phyloP scores from a whole-genome alignment of 2,797 vertebrate genomes.

The Rhinella marina region DNA sequence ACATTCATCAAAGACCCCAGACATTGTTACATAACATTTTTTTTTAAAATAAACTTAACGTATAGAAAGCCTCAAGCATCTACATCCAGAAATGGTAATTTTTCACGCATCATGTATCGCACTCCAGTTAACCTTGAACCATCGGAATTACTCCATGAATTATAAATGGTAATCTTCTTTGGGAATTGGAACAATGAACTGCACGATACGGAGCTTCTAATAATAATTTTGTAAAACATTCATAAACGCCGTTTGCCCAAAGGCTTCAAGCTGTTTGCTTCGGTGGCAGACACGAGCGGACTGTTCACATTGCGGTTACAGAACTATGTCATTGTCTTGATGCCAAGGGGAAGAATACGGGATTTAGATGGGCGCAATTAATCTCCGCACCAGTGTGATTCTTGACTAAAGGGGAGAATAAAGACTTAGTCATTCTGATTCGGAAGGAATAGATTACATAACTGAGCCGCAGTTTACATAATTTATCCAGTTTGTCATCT shows the following conservation, averaged over 20 bases:
- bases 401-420: neutral
- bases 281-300: conserved; percentile 9
- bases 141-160: conserved; percentile 38
- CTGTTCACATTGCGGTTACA: neutral
- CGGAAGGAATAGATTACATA: neutral
- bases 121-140: conserved; percentile 42
- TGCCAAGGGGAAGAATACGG: neutral
- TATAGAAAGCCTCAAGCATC: neutral
- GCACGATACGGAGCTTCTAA: conserved; percentile 25
- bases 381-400: conserved; percentile 3
- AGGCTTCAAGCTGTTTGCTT: conserved; percentile 51
- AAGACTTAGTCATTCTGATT: neutral
- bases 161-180: conserved; percentile 37
- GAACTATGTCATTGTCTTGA: conserved; percentile 11
- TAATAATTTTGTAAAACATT: conserved; percentile 51
- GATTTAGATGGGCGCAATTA: neutral
- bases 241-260: conserved; percentile 39
- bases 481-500: neutral
- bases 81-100: neutral
- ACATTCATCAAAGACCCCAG: neutral
- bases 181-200: conserved; percentile 47
- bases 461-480: neutral
- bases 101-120: neutral
- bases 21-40: neutral
- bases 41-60: neutral